Evolutionary conservation across 2,797 vertebrate genomes (phyloP), one percentile per base, ranked within the genome.

Genomic region (Chelidonichthys spinosus): DNA sequence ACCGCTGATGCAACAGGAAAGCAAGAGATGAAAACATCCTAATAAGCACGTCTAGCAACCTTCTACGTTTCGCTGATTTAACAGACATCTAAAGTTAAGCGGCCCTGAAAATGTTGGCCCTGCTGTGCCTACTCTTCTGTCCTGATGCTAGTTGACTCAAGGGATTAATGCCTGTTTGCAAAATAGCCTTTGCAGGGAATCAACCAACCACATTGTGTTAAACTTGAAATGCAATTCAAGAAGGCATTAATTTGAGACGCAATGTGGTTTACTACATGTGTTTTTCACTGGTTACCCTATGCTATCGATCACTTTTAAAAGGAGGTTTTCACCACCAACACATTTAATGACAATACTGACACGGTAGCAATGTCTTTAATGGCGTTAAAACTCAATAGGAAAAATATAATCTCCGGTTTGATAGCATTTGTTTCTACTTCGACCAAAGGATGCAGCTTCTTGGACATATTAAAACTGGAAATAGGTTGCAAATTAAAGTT

Each of bases 1-100:
- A 66, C 67, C 62, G 71, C 80, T 90, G 89, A 91, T 85, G 87
- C 82, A 91, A 91, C 59, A 61, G 67, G 55, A 84, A 87, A 90
- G 86, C 87, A 89, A 89, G 81, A 76, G 35, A 67, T 61, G 78
- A 84, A 87, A 89, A 90, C 82, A 81, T 63, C 74, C 73, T 70
- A 81, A 75, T 70, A 83, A 86, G 75, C 68, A 56, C 73, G 80
- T 81, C 67, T 75, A 36, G 69, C 49, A 70, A 54, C 53, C 70
- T 62, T 78, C 60, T 64, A 63, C 32, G 36, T 85, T 54, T 84
- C 7, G 17, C 60, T 43, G 59, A 79, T 75, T 84, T 82, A 69
- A 76, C 59, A 66, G 69, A 76, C 66, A 76, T 80, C 66, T 72
- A 17, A 78, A 74, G 79, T 74, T 49, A 67, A 85, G 72, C 36